Evolutionary conservation across 2,113 vertebrate genomes (phyloP).

Genomic region (Mustelus asterias): DNA sequence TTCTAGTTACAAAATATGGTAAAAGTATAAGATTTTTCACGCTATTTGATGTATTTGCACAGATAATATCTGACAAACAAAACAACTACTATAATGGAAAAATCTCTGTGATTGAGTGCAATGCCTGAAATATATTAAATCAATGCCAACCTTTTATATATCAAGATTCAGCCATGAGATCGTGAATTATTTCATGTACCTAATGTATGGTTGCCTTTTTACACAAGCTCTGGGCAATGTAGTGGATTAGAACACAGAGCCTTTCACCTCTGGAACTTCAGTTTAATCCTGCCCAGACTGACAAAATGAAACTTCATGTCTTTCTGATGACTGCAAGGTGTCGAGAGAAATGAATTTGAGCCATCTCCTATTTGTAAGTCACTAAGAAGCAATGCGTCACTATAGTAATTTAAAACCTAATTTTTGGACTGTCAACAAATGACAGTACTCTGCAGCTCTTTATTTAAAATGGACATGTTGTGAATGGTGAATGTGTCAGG

Average conservation of each 20-base stretch:
- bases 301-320: background rate
- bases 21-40: background rate
- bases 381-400: background rate
- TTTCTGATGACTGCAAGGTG: background rate
- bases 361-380: constrained; percentile 10
- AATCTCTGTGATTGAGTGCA: constrained; percentile 31
- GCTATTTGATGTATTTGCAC: constrained; percentile 29
- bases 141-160: constrained; percentile 25
- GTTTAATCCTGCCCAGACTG: background rate
- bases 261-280: background rate
- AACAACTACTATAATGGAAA: constrained; percentile 32
- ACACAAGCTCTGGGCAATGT: background rate
- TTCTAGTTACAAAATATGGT: background rate
- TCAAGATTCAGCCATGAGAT: background rate
- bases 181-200: constrained; percentile 27
- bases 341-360: background rate
- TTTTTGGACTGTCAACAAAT: constrained; percentile 26
- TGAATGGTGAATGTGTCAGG: constrained; percentile 1
- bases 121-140: constrained; percentile 11
- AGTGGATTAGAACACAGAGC: background rate
- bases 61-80: constrained; percentile 35
- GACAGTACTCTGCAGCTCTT: background rate
- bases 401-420: constrained; percentile 9
- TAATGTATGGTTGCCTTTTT: background rate
- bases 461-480: constrained; percentile 13